A percentile compares a stretch with the other conserved stretches of the same genome.
phyloP scores from a whole-genome alignment of 2,797 vertebrate species.

The Pygocentrus nattereri region DNA sequence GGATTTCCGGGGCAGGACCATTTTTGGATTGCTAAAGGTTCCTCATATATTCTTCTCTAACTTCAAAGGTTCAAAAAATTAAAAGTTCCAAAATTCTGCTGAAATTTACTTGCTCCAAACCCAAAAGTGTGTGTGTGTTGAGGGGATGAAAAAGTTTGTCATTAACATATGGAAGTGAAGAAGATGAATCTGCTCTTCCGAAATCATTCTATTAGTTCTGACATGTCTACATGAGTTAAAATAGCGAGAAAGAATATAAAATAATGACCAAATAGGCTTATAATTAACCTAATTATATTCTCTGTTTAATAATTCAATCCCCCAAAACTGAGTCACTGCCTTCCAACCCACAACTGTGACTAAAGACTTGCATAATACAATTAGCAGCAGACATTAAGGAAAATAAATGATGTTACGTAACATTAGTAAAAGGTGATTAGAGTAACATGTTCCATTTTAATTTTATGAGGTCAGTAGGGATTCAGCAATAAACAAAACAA shows the following conservation, averaged over 20 bases:
- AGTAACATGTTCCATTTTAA: neutral
- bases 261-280: neutral
- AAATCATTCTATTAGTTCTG: neutral
- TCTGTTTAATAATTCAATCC: neutral
- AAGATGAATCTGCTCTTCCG: too few species aligned
- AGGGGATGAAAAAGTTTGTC: too few species aligned
- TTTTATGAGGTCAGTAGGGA: neutral
- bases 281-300: slow-evolving; percentile 1
- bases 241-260: neutral
- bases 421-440: neutral
- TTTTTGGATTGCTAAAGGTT: too few species aligned
- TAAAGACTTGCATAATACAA: neutral
- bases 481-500: neutral
- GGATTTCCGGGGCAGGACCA: too few species aligned
- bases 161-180: too few species aligned
- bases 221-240: neutral
- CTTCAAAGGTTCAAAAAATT: too few species aligned
- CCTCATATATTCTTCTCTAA: too few species aligned
- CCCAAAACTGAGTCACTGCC: neutral
- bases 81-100: too few species aligned
- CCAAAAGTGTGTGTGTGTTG: too few species aligned
- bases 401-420: neutral
- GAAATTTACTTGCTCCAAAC: too few species aligned
- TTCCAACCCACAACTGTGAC: slow-evolving; percentile 10
- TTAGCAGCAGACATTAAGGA: neutral